Base-by-base conservation (phyloP, 2,113 vertebrate genomes). In the Xiphophorus couchianus region DNA sequence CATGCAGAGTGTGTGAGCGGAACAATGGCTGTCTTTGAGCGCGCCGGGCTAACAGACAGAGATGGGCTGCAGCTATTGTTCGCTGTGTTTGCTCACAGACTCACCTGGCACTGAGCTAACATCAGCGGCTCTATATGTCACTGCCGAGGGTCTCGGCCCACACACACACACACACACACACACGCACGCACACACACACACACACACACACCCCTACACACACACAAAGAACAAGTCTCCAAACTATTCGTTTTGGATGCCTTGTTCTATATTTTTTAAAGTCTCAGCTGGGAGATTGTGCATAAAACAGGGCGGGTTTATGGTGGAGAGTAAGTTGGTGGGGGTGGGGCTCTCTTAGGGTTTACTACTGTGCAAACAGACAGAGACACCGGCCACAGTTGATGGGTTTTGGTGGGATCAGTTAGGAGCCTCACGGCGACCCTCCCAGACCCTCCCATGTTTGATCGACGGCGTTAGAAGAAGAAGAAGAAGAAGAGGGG, bases 341-440 rank as follows among this genome's bases (percentile, higher is more conserved):
- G 73, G 44, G 29, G 72, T 54, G 82, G 79, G 70, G 66, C 37
- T 78, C 90, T 90, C 88, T 92, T 79, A 92, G 90, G 91, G 73
- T 92, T 94, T 93, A 94, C 89, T 88, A 90, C 93, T 92, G 90
- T 75, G 90, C 89, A 93, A 95, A 94, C 89, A 94, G 80, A 76
- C 48, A 71, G 80, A 78, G 37, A 71, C 44, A 72, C 48, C 35
- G 79, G 69, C 68, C 85, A 44, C 83, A 87, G 83, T 85, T 91
- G 91, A 92, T 90, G 90, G 90, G 86, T 92, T 93, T 92, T 93
- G 91, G 94, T 92, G 92, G 93, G 90, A 94, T 94, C 90, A 93
- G 72, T 81, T 81, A 35, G 83, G 90, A 92, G 86, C 85, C 86
- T 91, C 62, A 62, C 70, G 73, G 86, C 88, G 87, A 92, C 82